Percentiles rank a stretch among this genome's conserved stretches.
These are phyloP conservation scores for Rhinogobius similis DNA, from an alignment of 2,113 vertebrate genomes.

Conservation along the genomic window DNA sequence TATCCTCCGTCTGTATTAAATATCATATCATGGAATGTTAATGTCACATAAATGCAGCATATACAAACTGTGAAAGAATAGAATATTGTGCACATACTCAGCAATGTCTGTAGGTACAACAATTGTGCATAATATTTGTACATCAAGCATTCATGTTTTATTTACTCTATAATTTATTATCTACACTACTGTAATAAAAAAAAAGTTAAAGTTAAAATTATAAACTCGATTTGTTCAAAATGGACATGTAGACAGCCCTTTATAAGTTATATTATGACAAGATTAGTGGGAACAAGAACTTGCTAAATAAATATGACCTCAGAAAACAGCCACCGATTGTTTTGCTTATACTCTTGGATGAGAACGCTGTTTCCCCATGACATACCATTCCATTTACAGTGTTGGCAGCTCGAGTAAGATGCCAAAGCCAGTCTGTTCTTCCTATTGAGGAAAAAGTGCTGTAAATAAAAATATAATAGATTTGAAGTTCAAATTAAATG, in stretches of 20 bases:
- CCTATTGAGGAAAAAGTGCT: slow-evolving; percentile 63
- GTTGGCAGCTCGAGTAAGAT: slow-evolving; percentile 70
- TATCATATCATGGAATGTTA: too few relatives aligned
- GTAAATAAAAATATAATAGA: slow-evolving; percentile 26
- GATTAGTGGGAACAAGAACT: slow-evolving; percentile 35
- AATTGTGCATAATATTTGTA: too few relatives aligned
- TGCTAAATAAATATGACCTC: slow-evolving; percentile 61
- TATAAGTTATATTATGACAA: slow-evolving; percentile 22
- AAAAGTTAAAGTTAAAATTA: too few relatives aligned
- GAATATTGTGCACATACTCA: too few relatives aligned
- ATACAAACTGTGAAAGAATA: too few relatives aligned
- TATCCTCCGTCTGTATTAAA: too few relatives aligned
- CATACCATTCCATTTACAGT: slow-evolving; percentile 91
- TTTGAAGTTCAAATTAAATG: neutral
- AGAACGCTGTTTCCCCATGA: slow-evolving; percentile 75
- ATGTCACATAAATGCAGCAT: too few relatives aligned
- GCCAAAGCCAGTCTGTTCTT: slow-evolving; percentile 44
- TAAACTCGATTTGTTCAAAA: neutral
- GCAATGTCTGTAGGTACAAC: too few relatives aligned
- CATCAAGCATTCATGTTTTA: too few relatives aligned
- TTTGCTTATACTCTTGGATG: slow-evolving; percentile 66
- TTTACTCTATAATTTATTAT: too few relatives aligned
- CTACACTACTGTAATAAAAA: too few relatives aligned
- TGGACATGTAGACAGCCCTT: neutral
- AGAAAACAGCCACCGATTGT: slow-evolving; percentile 71